Evolutionary conservation across 1,140 invertebrate species (phyloP).

Genomic region (Caenorhabditis briggsae): DNA sequence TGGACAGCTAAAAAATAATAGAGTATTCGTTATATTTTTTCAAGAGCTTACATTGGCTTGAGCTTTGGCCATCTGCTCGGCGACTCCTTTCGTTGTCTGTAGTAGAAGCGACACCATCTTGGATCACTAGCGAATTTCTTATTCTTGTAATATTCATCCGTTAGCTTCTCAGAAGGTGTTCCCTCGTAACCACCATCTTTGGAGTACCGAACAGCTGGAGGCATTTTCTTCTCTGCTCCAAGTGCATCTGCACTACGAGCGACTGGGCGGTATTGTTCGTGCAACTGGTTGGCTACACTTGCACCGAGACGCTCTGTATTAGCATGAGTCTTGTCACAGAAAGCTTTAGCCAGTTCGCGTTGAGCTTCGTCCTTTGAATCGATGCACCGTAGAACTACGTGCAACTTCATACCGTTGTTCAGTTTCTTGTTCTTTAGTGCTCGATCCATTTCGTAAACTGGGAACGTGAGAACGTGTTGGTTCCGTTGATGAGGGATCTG

Average conservation of each 20-base stretch:
- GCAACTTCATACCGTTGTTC: slow-evolving; percentile 70
- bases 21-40: too few relatives aligned
- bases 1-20: too few relatives aligned
- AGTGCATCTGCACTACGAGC: neutral
- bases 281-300: neutral
- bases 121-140: neutral
- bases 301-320: neutral
- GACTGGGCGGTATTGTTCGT: neutral
- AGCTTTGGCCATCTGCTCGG: neutral
- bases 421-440: slow-evolving; percentile 73
- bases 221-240: neutral
- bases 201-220: neutral
- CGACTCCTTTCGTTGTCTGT: neutral
- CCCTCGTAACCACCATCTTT: neutral
- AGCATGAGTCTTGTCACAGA: neutral
- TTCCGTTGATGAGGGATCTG: slow-evolving; percentile 66
- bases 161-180: neutral
- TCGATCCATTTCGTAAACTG: slow-evolving; percentile 74
- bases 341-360: neutral
- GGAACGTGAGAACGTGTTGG: slow-evolving; percentile 71
- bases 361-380: neutral
- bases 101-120: neutral
- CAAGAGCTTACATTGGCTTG: too few relatives aligned
- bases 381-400: neutral
- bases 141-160: neutral